Conservation (phyloP, 1,140 invertebrate genomes). For the Caenorhabditis latens region DNA sequence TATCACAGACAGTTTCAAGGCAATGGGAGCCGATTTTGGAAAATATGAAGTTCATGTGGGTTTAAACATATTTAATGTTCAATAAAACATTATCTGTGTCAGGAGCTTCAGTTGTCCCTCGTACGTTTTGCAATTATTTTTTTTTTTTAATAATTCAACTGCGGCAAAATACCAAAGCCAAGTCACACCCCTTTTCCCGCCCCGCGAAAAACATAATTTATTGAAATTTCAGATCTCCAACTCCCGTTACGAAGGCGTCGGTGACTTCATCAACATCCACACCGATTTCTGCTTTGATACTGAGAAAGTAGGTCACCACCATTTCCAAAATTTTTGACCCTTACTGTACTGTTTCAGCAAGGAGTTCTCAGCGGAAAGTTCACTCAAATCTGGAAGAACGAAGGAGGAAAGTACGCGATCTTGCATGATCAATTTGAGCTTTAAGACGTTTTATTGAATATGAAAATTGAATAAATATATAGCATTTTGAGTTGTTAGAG, state of each 20-base stretch:
- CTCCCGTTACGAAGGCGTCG: slow-evolving; percentile 52
- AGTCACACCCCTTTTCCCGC: too few species aligned
- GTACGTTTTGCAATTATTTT: too few species aligned
- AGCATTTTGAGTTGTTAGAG: background rate
- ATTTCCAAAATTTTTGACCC: background rate
- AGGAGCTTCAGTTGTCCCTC: too few species aligned
- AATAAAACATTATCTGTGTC: too few species aligned
- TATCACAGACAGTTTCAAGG: slow-evolving; percentile 39
- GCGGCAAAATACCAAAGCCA: too few species aligned
- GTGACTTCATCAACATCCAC: slow-evolving; percentile 55
- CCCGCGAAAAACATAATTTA: background rate
- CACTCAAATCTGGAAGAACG: slow-evolving; percentile 57
- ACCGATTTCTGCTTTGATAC: slow-evolving; percentile 55
- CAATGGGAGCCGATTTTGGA: slow-evolving; percentile 55
- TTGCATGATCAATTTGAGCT: slow-evolving; percentile 45
- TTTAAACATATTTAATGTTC: too few species aligned
- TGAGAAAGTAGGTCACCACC: background rate
- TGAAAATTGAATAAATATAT: background rate
- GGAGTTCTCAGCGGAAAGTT: slow-evolving; percentile 56
- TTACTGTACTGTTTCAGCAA: background rate
- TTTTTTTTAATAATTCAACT: too few species aligned
- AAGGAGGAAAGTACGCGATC: slow-evolving; percentile 53
- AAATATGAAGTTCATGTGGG: slow-evolving; percentile 46
- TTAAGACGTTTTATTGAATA: background rate
- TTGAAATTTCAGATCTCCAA: slow-evolving; percentile 28